phyloP scores from a whole-genome alignment of 1,140 invertebrate species.

The Odontomachus brunneus region DNA sequence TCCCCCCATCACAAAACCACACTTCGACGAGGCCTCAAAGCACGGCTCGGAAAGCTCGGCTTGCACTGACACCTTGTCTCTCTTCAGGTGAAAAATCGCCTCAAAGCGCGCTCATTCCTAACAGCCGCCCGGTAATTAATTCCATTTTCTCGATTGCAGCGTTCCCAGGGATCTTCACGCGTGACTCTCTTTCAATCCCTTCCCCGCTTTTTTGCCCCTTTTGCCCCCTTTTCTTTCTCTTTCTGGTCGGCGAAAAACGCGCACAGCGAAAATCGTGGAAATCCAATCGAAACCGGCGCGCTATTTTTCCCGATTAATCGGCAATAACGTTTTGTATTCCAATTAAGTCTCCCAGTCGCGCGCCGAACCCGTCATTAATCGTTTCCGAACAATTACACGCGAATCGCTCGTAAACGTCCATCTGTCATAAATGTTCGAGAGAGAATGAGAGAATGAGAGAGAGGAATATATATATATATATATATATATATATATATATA shows the following conservation, averaged over 20 bases:
- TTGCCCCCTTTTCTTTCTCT: no score
- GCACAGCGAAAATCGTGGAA: neutral
- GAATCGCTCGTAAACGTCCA: slow-evolving; percentile 44
- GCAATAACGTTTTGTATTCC: neutral
- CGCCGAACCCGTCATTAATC: slow-evolving; percentile 30
- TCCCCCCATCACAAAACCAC: no score
- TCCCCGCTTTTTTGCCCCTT: no score
- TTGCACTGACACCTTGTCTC: neutral
- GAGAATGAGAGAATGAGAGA: no score
- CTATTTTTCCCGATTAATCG: slow-evolving; percentile 18
- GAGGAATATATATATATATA: no score
- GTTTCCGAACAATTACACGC: slow-evolving; percentile 41
- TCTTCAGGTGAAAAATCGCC: slow-evolving; percentile 7
- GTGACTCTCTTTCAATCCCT: neutral
- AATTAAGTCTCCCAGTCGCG: slow-evolving; percentile 3
- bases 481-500: no score
- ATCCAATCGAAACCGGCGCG: neutral
- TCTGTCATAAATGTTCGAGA: slow-evolving; percentile 48
- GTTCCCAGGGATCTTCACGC: neutral
- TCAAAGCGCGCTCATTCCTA: slow-evolving; percentile 16
- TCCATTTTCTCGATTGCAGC: neutral
- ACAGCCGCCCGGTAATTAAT: neutral
- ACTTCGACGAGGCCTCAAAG: no score
- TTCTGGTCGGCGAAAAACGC: neutral
- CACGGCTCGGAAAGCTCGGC: neutral